Percentiles rank a stretch among this genome's conserved stretches.
Conservation (phyloP, 2,797 vertebrate species). For the Myripristis jacobus region DNA sequence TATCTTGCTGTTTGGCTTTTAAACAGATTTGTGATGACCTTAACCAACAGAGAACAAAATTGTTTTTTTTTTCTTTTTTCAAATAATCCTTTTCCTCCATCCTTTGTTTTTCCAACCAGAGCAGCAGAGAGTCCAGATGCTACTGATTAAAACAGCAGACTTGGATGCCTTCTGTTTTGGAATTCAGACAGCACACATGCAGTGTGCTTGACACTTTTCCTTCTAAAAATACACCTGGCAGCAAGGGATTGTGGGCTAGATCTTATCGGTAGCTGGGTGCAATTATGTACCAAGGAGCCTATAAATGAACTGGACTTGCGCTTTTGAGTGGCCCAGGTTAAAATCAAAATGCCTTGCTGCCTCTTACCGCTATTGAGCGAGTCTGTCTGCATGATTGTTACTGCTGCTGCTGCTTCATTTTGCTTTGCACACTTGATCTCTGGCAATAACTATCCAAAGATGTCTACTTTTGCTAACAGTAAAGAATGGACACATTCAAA, state of each 20-base stretch:
- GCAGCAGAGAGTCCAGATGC: slow-evolving; percentile 44
- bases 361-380: background rate
- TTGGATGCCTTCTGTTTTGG: slow-evolving; percentile 47
- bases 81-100: background rate
- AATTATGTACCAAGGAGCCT: slow-evolving; percentile 27
- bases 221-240: slow-evolving; percentile 63
- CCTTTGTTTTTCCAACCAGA: background rate
- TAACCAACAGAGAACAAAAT: slow-evolving; percentile 22
- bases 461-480: background rate
- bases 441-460: slow-evolving; percentile 10
- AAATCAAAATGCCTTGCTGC: slow-evolving; percentile 23
- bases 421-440: slow-evolving; percentile 1
- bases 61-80: slow-evolving; percentile 7
- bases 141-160: slow-evolving; percentile 47
- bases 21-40: slow-evolving; percentile 28
- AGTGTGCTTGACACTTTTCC: slow-evolving; percentile 32
- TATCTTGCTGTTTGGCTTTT: slow-evolving; percentile 26
- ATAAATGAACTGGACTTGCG: slow-evolving; percentile 19
- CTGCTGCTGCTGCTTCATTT: background rate
- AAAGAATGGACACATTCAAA: slow-evolving; percentile 3
- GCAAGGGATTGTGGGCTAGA: slow-evolving; percentile 34
- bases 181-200: slow-evolving; percentile 51
- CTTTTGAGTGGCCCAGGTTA: slow-evolving; percentile 11
- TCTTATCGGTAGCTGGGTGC: slow-evolving; percentile 34
- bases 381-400: background rate